These are phyloP conservation scores for Pyrgus malvae DNA, from an alignment of 2,888 invertebrate species.

Conservation along the genomic window DNA sequence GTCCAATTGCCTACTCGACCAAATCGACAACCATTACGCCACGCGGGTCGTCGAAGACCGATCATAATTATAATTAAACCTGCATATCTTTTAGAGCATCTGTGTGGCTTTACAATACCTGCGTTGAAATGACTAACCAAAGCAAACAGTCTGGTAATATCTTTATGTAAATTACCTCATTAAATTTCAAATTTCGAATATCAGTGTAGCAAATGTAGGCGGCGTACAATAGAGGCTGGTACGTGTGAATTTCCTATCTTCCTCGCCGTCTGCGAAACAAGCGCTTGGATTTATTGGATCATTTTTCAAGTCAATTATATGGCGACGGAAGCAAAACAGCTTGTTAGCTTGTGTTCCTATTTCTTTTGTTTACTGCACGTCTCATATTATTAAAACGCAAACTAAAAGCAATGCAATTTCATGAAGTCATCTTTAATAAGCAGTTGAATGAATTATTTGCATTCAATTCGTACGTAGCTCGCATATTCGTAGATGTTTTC, in stretches of 20 bases:
- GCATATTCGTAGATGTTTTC: too few species aligned
- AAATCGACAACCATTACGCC: too few species aligned
- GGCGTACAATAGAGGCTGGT: conserved; percentile 2
- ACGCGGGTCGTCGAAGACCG: too few species aligned
- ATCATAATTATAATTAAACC: too few species aligned
- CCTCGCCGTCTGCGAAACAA: conserved; percentile 11
- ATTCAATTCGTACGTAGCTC: too few species aligned
- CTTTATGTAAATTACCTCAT: conserved; percentile 5
- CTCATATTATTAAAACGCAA: too few species aligned
- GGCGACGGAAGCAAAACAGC: conserved; percentile 4
- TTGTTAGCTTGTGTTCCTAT: conserved; percentile 9
- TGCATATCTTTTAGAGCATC: not conserved
- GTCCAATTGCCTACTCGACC: too few species aligned
- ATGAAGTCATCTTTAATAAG: too few species aligned
- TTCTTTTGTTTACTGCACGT: not conserved
- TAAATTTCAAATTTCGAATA: not conserved
- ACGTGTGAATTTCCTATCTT: conserved; percentile 7
- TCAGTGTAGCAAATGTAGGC: conserved; percentile 10
- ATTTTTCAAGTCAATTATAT: conserved; percentile 15
- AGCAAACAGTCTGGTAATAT: conserved; percentile 1
- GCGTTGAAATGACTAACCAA: not conserved
- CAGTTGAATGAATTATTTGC: too few species aligned
- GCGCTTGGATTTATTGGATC: conserved; percentile 13
- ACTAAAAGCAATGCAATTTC: too few species aligned
- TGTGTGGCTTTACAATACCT: not conserved